These are phyloP conservation scores for Dryobotodes eremita DNA, from an alignment of 2,888 invertebrate species.

Conservation along the genomic window DNA sequence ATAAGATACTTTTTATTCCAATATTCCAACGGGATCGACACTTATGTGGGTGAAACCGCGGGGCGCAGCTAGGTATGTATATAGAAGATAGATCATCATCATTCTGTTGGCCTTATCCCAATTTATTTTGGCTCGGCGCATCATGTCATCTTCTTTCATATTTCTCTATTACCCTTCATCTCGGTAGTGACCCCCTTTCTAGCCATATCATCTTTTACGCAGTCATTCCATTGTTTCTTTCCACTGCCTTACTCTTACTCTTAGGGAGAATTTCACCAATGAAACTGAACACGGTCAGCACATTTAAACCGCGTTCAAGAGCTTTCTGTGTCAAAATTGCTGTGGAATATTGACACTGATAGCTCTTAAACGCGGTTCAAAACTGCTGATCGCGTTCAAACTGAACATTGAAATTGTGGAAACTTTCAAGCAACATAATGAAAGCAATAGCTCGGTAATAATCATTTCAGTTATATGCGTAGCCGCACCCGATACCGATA, in stretches of 20 bases:
- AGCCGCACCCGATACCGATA: constrained; percentile 73
- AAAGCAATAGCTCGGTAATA: constrained; percentile 44
- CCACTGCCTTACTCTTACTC: too few species aligned
- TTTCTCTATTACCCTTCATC: neutral
- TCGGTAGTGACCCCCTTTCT: too few species aligned
- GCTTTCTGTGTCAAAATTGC: neutral
- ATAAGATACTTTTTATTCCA: too few species aligned
- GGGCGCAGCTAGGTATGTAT: too few species aligned
- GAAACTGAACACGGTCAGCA: neutral
- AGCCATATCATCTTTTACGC: neutral
- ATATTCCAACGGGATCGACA: too few species aligned
- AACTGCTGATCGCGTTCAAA: neutral
- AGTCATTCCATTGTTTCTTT: too few species aligned
- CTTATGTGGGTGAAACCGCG: too few species aligned
- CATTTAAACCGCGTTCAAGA: neutral
- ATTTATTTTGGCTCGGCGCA: neutral
- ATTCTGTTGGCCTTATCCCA: neutral
- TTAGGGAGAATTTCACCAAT: too few species aligned
- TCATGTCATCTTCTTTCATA: neutral
- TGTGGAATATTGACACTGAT: neutral
- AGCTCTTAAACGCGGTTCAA: neutral
- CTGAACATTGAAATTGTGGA: neutral
- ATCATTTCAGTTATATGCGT: constrained; percentile 70
- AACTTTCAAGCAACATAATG: neutral
- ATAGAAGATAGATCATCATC: neutral